phyloP scores from a whole-genome alignment of 1,140 invertebrate genomes.

The Drosophila fuyamai region DNA sequence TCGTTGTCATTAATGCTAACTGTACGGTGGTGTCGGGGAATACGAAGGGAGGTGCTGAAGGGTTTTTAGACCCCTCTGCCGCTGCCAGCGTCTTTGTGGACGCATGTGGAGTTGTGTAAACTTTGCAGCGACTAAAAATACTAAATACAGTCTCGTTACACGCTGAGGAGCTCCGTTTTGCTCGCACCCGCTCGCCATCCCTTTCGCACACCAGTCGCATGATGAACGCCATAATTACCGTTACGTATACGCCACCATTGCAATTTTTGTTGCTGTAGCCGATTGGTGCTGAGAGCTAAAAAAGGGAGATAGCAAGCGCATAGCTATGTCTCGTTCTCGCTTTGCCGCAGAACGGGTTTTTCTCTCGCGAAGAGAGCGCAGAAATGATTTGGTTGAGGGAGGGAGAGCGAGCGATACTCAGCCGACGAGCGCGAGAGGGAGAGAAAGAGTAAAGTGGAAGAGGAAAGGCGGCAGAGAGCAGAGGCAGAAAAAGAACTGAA shows the following conservation, averaged over 20 bases:
- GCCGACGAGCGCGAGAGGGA: slow-evolving; percentile 8
- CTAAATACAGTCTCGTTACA: slow-evolving; percentile 84
- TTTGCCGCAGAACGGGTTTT: slow-evolving; percentile 53
- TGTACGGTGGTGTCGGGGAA: background rate
- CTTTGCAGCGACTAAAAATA: slow-evolving; percentile 77
- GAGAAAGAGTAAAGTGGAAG: slow-evolving; percentile 1
- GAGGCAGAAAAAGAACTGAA: slow-evolving; percentile 80
- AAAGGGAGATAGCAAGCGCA: slow-evolving; percentile 34
- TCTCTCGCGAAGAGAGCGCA: slow-evolving; percentile 42
- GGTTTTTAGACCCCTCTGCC: slow-evolving; percentile 11
- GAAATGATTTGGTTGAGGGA: slow-evolving; percentile 79
- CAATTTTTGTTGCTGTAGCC: slow-evolving; percentile 70
- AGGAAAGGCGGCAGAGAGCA: slow-evolving; percentile 15
- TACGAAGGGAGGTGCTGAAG: background rate
- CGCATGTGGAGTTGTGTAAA: slow-evolving; percentile 70
- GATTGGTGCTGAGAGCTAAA: slow-evolving; percentile 63
- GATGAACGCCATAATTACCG: slow-evolving; percentile 85
- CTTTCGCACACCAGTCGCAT: slow-evolving; percentile 51
- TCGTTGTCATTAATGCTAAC: slow-evolving; percentile 62
- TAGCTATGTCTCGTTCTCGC: background rate
- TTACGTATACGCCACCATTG: slow-evolving; percentile 84
- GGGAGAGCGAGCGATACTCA: slow-evolving; percentile 22
- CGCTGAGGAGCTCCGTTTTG: slow-evolving; percentile 63
- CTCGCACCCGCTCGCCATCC: slow-evolving; percentile 38
- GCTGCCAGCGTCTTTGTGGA: slow-evolving; percentile 39